Evolutionary conservation across 2,113 vertebrate species (phyloP).

Genomic region (Triplophysa rosa): DNA sequence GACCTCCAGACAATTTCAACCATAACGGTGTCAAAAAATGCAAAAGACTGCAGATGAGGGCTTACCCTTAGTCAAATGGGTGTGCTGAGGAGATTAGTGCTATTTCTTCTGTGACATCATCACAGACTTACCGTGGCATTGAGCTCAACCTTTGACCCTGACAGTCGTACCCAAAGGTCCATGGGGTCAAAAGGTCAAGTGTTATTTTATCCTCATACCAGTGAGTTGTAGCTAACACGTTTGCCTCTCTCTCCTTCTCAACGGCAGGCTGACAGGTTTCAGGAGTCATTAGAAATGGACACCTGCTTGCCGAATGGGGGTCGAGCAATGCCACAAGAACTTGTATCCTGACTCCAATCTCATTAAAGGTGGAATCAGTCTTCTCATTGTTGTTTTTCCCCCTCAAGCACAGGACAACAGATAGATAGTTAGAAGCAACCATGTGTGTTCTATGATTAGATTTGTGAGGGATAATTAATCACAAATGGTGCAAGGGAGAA

Average conservation of each 20-base stretch:
- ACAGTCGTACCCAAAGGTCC: constrained; percentile 6
- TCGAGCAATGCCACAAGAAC: constrained; percentile 47
- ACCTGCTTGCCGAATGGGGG: constrained; percentile 53
- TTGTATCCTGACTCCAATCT: constrained; percentile 50
- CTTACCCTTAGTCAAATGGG: neutral
- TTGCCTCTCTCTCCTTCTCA: neutral
- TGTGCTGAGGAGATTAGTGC: neutral
- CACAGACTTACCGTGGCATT: neutral
- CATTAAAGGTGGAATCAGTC: constrained; percentile 54
- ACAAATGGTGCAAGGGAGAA: constrained; percentile 54
- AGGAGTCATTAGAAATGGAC: constrained; percentile 45
- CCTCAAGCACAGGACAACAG: constrained; percentile 51
- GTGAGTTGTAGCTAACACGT: constrained; percentile 3
- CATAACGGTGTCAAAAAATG: neutral
- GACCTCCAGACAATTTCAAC: neutral
- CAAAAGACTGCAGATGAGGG: neutral
- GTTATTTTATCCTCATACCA: constrained; percentile 30
- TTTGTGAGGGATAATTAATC: constrained; percentile 62
- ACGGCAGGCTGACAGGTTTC: constrained; percentile 27
- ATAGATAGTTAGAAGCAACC: constrained; percentile 56
- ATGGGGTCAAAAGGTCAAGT: constrained; percentile 32
- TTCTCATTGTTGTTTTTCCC: constrained; percentile 45
- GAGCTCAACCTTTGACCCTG: constrained; percentile 11
- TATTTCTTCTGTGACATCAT: neutral
- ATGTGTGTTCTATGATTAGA: constrained; percentile 59